Evolutionary conservation across 2,888 invertebrate species (phyloP).

Genomic region (Agrochola litura): DNA sequence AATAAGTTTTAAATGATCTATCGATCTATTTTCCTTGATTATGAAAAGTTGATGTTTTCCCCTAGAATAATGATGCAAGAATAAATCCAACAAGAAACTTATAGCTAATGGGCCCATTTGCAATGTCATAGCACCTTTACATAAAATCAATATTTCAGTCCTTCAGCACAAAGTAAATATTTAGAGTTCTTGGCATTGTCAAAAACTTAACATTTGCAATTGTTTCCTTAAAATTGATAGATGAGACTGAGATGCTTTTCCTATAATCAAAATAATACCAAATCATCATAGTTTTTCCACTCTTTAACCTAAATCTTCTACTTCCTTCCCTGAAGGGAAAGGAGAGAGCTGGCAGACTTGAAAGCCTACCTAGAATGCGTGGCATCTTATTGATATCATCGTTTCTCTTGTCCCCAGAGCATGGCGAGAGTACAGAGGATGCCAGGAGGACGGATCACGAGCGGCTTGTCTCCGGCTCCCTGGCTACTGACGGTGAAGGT

Average conservation of each 20-base stretch:
- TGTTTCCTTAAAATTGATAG: background rate
- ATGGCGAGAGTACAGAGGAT: constrained; percentile 93
- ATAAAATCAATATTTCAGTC: background rate
- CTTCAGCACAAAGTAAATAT: background rate
- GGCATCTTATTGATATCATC: constrained; percentile 32
- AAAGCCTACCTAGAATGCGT: background rate
- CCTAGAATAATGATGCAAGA: background rate
- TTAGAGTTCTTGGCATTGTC: background rate
- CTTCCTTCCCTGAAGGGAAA: background rate
- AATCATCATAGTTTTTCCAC: background rate
- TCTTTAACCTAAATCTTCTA: background rate
- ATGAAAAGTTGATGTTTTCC: background rate
- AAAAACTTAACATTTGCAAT: background rate
- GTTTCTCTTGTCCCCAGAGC: constrained; percentile 80
- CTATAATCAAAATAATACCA: background rate
- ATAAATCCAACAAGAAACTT: no score
- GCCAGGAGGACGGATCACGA: constrained; percentile 91
- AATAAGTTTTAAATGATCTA: constrained; percentile 36
- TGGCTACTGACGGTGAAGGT: constrained; percentile 96
- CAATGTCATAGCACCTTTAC: background rate
- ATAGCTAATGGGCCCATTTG: background rate
- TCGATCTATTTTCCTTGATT: constrained; percentile 21
- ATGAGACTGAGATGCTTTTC: background rate
- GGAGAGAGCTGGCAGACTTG: no score
- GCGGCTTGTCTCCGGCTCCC: constrained; percentile 93